Base-by-base conservation (phyloP, 1,140 invertebrate species). In the Drosophila pandora region DNA sequence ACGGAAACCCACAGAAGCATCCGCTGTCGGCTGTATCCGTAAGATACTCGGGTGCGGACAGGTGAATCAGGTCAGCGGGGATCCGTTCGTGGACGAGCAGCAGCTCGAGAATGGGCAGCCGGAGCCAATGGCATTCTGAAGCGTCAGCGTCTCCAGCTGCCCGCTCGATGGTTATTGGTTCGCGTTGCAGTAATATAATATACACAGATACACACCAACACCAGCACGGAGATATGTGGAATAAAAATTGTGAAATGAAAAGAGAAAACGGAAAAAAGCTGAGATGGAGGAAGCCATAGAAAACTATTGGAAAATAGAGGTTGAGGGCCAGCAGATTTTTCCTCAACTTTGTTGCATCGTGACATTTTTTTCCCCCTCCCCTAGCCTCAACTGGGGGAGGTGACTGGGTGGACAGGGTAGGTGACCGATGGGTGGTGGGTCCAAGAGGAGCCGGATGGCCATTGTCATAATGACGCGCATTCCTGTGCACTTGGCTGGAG, bases 161-260 rank as follows among this genome's bases (percentile, higher is more conserved):
- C 85, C 77, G 74, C 73, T 89, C 80, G 81, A 84, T 90, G 84
- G 85, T 89, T 89, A 89, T 89, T 89, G 84, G 84, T 89, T 89
- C 84, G 85, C 84, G 80, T 78, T 78, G 85, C 85, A 90, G 88
- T 84, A 84, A 83, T 82, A 87, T 87, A 83, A 88, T 77, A 84
- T 77, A 84, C 63, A 81, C 60, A 76, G 62, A 71, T 13, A 61
- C 58, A 48, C 13, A 30, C 54, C 53, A 25, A 58, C 61, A 64
- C 45, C 62, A 23, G 22, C 54, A 34, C 60, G 25, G 21, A 76
- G 59, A 65, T 74, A 50, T 65, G 67, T 63, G 60, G 78, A 72
- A 87, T 82, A 87, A 87, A 87, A 87, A 87, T 87, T 87, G 82
- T 76, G 71, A 84, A 79, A 79, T 84, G 74, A 78, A 82, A 83